Conservation (phyloP, 2,797 vertebrate species). For the Diplodus sargus region DNA sequence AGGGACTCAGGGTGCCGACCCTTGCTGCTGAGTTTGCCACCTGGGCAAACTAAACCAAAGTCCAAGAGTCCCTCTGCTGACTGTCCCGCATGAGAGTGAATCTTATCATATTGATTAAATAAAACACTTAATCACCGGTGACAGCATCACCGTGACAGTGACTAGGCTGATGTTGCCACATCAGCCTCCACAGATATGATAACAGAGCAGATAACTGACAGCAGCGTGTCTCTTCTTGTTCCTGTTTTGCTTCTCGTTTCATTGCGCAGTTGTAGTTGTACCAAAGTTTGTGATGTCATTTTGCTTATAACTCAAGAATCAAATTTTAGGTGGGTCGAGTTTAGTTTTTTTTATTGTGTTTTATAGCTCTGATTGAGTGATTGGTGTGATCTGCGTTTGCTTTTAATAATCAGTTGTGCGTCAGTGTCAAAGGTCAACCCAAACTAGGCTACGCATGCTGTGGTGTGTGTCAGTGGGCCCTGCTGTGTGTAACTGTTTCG, state of each 20-base stretch:
- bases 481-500: not conserved
- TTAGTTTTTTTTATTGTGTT: not conserved
- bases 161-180: conserved; percentile 9
- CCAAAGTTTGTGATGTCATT: not conserved
- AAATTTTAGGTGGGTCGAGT: not conserved
- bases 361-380: not conserved
- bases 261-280: not conserved
- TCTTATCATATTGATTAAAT: conserved; percentile 74
- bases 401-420: not conserved
- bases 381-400: not conserved
- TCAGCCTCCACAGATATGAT: conserved; percentile 26
- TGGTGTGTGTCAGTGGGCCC: not conserved
- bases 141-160: conserved; percentile 4
- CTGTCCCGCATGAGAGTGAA: conserved; percentile 21
- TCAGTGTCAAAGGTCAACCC: not conserved
- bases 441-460: not conserved
- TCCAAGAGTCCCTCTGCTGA: conserved; percentile 67
- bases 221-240: not conserved
- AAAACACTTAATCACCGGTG: conserved; percentile 30
- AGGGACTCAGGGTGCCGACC: conserved; percentile 50
- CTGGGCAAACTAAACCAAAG: conserved; percentile 65
- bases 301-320: not conserved
- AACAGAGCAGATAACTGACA: not conserved
- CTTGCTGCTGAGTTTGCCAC: conserved; percentile 68
- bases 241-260: not conserved